Percentiles rank a stretch among this genome's conserved stretches.
Conservation (phyloP, 1,140 invertebrate species). For the Drosophila insularis region DNA sequence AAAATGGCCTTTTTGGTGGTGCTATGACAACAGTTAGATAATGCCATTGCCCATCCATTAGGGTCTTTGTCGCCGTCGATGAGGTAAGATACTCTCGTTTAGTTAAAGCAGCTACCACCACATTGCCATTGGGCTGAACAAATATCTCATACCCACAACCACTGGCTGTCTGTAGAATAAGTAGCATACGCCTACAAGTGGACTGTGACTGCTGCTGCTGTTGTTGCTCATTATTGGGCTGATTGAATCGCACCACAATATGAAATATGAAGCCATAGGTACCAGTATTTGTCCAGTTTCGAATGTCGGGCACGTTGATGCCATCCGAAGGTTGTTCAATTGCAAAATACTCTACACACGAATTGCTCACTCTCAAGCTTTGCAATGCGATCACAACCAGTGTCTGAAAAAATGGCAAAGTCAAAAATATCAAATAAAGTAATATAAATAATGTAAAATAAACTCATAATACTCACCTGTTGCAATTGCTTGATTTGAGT, state of each 20-base stretch:
- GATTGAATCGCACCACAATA: slow-evolving; percentile 84
- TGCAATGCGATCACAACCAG: slow-evolving; percentile 72
- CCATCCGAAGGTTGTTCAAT: slow-evolving; percentile 84
- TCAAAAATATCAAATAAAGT: neutral
- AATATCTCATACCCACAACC: slow-evolving; percentile 86
- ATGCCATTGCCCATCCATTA: slow-evolving; percentile 86
- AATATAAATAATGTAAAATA: too few species aligned
- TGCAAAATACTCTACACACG: slow-evolving; percentile 82
- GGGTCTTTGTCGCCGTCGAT: slow-evolving; percentile 83
- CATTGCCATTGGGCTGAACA: slow-evolving; percentile 84
- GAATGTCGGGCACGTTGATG: slow-evolving; percentile 83
- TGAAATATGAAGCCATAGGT: slow-evolving; percentile 86
- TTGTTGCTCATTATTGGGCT: slow-evolving; percentile 21
- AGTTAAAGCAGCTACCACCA: slow-evolving; percentile 85
- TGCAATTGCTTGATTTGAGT: slow-evolving; percentile 71
- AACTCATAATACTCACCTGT: slow-evolving; percentile 45
- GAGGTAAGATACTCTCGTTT: slow-evolving; percentile 85
- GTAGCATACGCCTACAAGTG: slow-evolving; percentile 62
- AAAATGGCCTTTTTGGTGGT: slow-evolving; percentile 85
- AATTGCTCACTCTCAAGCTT: slow-evolving; percentile 64
- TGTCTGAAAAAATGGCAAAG: slow-evolving; percentile 37
- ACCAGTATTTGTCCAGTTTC: slow-evolving; percentile 84
- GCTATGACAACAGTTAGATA: slow-evolving; percentile 85
- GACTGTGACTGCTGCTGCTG: slow-evolving; percentile 19
- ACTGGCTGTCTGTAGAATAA: slow-evolving; percentile 84